Percentiles rank a stretch among this genome's conserved stretches.
Conservation (phyloP, 2,113 vertebrate genomes). For the Hemichromis elongatus region DNA sequence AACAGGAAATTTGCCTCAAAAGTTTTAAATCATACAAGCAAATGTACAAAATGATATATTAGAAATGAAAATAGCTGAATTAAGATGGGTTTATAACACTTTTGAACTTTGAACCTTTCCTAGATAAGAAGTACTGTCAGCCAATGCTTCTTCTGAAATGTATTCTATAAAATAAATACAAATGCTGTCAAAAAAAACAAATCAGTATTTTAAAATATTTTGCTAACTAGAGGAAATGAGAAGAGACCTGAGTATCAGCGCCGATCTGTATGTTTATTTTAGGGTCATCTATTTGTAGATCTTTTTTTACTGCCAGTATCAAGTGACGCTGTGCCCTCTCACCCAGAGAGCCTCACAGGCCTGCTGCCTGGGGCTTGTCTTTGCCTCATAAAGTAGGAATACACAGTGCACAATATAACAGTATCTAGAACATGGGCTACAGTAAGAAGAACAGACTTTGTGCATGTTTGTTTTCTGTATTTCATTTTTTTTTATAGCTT, state of each 20-base stretch:
- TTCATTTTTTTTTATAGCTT: not conserved
- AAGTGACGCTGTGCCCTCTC: slow-evolving; percentile 52
- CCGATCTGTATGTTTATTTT: slow-evolving; percentile 53
- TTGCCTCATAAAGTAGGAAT: not conserved
- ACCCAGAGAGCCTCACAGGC: slow-evolving; percentile 23
- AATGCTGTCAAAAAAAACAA: not conserved
- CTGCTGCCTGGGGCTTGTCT: not conserved
- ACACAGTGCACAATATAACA: not conserved
- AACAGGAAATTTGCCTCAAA: not conserved
- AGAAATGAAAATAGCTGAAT: not conserved
- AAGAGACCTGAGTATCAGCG: not conserved
- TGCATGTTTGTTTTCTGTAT: not conserved
- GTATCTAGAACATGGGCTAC: not conserved
- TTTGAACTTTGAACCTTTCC: not conserved
- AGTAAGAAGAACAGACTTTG: not conserved
- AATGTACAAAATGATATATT: not conserved
- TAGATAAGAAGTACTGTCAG: not conserved
- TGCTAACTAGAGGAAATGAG: not conserved
- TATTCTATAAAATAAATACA: not conserved
- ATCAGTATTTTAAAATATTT: not conserved
- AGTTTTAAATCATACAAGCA: not conserved
- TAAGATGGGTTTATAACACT: not conserved
- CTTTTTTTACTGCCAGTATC: slow-evolving; percentile 39
- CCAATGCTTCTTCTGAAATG: not conserved
- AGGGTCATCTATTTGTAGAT: slow-evolving; percentile 55